Percentiles rank a stretch among this genome's conserved stretches.
phyloP scores from a whole-genome alignment of 2,113 vertebrate genomes.

The Eubucco bourcierii region DNA sequence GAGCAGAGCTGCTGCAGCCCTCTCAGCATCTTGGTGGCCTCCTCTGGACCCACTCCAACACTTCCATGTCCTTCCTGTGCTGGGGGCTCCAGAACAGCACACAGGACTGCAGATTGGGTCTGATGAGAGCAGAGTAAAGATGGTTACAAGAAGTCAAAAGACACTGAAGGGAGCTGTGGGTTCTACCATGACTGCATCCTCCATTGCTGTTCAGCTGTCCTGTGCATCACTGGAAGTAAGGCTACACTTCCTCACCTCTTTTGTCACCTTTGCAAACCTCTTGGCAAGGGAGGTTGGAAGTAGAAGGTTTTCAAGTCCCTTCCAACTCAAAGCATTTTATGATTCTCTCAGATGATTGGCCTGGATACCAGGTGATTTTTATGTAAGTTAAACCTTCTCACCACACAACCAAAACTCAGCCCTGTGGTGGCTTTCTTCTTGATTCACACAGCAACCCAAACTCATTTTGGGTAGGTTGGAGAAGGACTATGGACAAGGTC shows the following conservation, averaged over 20 bases:
- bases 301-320: not conserved
- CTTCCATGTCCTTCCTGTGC: too few relatives aligned
- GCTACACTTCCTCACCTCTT: not conserved
- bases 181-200: fast-evolving
- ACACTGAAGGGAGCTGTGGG: not conserved
- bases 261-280: not conserved
- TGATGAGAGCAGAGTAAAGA: too few relatives aligned
- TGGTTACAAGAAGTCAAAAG: not conserved
- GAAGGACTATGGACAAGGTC: too few relatives aligned
- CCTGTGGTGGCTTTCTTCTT: too few relatives aligned
- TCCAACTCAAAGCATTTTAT: not conserved
- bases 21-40: too few relatives aligned
- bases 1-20: too few relatives aligned
- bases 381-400: not conserved
- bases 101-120: too few relatives aligned
- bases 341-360: fast-evolving
- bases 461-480: too few relatives aligned
- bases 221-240: not conserved
- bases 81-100: too few relatives aligned
- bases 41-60: too few relatives aligned
- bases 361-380: not conserved
- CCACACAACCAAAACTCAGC: fast-evolving
- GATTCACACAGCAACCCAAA: too few relatives aligned
- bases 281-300: not conserved
- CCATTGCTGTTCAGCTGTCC: not conserved